Evolutionary conservation across 2,113 vertebrate species (phyloP).

Genomic region (Crotalus viridis): DNA sequence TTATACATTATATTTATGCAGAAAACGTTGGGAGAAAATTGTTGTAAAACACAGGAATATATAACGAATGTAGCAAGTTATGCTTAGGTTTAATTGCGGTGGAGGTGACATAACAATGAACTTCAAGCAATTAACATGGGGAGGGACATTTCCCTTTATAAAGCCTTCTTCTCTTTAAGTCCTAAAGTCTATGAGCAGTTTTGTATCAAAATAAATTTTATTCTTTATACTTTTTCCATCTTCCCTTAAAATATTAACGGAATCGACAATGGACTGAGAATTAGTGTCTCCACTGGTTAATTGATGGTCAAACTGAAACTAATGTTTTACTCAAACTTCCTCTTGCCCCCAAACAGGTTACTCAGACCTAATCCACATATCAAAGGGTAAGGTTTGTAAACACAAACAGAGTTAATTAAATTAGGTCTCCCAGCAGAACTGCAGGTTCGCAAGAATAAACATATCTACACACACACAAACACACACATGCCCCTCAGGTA

Average conservation of each 20-base stretch:
- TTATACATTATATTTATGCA: background rate
- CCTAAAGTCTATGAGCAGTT: slow-evolving; percentile 46
- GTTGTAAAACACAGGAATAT: background rate
- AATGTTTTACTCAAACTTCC: background rate
- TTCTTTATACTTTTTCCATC: background rate
- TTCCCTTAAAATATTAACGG: background rate
- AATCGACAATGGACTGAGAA: background rate
- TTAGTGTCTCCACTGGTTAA: background rate
- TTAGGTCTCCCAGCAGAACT: no score
- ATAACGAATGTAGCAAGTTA: slow-evolving; percentile 15
- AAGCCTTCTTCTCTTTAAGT: slow-evolving; percentile 45
- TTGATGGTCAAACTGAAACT: background rate
- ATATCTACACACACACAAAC: no score
- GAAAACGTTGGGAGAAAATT: background rate
- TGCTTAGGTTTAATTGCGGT: slow-evolving; percentile 54
- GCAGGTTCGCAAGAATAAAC: no score
- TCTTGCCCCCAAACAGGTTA: background rate
- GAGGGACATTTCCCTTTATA: slow-evolving; percentile 46
- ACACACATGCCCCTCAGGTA: no score
- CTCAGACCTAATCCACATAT: background rate
- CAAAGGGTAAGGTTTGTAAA: background rate
- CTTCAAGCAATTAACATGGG: slow-evolving; percentile 43
- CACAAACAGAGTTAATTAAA: no score
- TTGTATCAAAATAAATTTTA: background rate
- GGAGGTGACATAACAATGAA: slow-evolving; percentile 54